Evolutionary conservation across 1,140 invertebrate species (phyloP).

Genomic region (Bombyx mori): ASM3026992v2 NC_085123.1:6932501-6933000

Average conservation of each 20-base stretch:
- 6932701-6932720: too few relatives aligned
- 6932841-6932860: conserved; percentile 46
- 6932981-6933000: conserved; percentile 3
- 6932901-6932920: conserved; percentile 27
- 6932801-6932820: conserved; percentile 24
- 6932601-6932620: too few relatives aligned
- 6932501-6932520: not conserved
- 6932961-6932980: conserved; percentile 6
- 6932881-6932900: conserved; percentile 42
- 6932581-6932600: too few relatives aligned
- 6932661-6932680: too few relatives aligned
- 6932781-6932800: conserved; percentile 44
- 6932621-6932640: too few relatives aligned
- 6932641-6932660: too few relatives aligned
- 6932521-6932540: too few relatives aligned
- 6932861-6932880: conserved; percentile 36
- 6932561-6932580: too few relatives aligned
- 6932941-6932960: conserved; percentile 5
- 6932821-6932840: conserved; percentile 17
- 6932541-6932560: too few relatives aligned
- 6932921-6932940: conserved; percentile 10
- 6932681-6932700: too few relatives aligned
- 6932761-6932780: conserved; percentile 28
- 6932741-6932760: too few relatives aligned
- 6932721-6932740: too few relatives aligned